A percentile compares a stretch with the other conserved stretches of the same genome.
Conservation (phyloP, 2,888 invertebrate genomes). For the Drosophila histrio region DNA sequence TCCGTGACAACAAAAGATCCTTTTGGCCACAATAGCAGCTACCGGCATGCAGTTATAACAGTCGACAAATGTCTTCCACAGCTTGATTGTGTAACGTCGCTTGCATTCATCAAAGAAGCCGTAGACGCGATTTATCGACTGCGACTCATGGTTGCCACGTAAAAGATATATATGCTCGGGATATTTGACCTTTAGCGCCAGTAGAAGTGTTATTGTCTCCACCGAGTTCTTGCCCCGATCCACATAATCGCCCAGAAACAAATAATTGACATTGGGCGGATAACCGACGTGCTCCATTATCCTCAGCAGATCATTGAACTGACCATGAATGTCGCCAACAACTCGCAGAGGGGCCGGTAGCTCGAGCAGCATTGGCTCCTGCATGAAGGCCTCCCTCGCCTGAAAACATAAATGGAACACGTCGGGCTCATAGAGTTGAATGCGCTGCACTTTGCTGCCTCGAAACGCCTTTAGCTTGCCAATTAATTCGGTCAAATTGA, state of each 20-base stretch:
- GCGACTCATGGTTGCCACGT: constrained; percentile 88
- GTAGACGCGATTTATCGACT: constrained; percentile 97
- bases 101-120: constrained; percentile 97
- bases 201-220: constrained; percentile 40
- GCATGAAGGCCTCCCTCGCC: constrained; percentile 24
- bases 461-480: constrained; percentile 10
- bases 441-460: not conserved
- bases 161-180: constrained; percentile 29
- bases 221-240: constrained; percentile 49
- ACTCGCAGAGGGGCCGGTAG: constrained; percentile 31
- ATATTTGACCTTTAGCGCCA: constrained; percentile 39
- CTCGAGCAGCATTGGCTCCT: constrained; percentile 35
- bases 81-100: constrained; percentile 95
- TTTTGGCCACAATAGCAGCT: constrained; percentile 95
- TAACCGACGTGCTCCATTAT: constrained; percentile 27
- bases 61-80: constrained; percentile 99
- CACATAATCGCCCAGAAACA: constrained; percentile 54
- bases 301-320: constrained; percentile 39
- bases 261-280: constrained; percentile 29
- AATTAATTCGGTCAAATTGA: constrained; percentile 14
- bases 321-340: constrained; percentile 48
- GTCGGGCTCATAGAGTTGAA: constrained; percentile 24
- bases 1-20: constrained; percentile 90
- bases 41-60: constrained; percentile 87
- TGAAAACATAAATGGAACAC: constrained; percentile 12